Base-by-base conservation (phyloP, 2,888 invertebrate species). In the Ischnus inquisitorius region DNA sequence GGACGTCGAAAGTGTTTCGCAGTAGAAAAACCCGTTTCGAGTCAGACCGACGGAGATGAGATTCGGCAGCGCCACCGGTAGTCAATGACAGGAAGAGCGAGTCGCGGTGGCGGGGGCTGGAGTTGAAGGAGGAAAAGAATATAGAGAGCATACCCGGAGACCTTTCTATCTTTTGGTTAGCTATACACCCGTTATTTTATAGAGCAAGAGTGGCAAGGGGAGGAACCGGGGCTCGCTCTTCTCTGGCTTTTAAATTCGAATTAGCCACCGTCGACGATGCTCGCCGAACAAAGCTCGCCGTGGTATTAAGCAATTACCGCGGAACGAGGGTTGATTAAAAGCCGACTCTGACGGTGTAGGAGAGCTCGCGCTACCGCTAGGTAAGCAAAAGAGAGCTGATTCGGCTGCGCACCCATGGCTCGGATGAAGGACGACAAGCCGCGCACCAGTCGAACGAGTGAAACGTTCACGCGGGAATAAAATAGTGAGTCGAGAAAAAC, bases 241-340 rank as follows among this genome's bases (percentile, higher is more conserved):
- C 71, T 69, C 60, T 67, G 82, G 85, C 85, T 88, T 90, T 90
- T 90, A 90, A 90, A 90, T 90, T 90, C 85, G 88, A 88, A 89
- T 90, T 90, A 90, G 87, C 86, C 86, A 76, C 86, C 79, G 86
- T 86, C 85, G 83, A 87, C 83, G 75, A 48, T 79, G 69, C 85
- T 82, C 83, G 84, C 69, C 80, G 90, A 86, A 90, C 89, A 90
- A 89, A 89, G 90, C 88, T 88, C 88, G 83, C 84, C 84, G 77
- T 87, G 88, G 90, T 90, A 90, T 90, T 90, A 90, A 90, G 89
- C 90, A 88, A 88, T 90, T 90, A 90, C 86, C 79, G 88, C 85
- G 87, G 84, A 89, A 90, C 90, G 88, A 88, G 87, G 89, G 89
- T 90, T 90, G 90, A 90, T 90, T 90, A 90, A 90, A 87, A 86